Evolutionary conservation across 2,888 invertebrate genomes (phyloP), one percentile per base, ranked within the genome.

Genomic region (Seira musarum): DNA sequence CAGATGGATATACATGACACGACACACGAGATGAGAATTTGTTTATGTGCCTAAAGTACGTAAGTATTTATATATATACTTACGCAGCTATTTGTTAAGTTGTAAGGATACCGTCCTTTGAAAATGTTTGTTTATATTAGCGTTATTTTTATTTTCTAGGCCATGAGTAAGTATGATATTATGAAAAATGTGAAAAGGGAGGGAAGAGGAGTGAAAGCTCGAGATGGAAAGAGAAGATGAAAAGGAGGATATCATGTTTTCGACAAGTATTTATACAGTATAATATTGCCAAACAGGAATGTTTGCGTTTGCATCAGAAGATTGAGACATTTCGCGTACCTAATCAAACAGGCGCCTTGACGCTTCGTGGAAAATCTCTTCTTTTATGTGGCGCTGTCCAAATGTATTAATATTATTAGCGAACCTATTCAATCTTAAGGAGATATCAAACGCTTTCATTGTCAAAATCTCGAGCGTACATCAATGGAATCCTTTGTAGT

Each of bases 161-260:
- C 49, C 60, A 21, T 21, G 60, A 60, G 60, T 21, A 21, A 60
- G 60, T 57, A 57, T 25, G 30, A 61, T 71, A 64, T 72, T 46
- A 24, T 25, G 64, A 72, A 72, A 73, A 60, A 60, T 60, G 60
- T 21, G 60, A 65, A 72, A 68, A 15, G 40, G 30, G 68, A 68
- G 35, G 30, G 24, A 25, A 60, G 61, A 35, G 30, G 65, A 69
- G 17, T 49, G n/a, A n/a, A n/a, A n/a, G n/a, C n/a, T n/a, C n/a
- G n/a, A n/a, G n/a, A n/a, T n/a, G n/a, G n/a, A n/a, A n/a, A n/a
- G 30, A 5, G 57, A 71, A 77, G 69, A 66, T 21, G 65, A 68
- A 71, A 77, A 77, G 65, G 21, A 70, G 65, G 77, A 30, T 65
- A 77, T 77, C 70, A 65, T 69, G 15, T 53, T 65, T 77, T 71